Evolutionary conservation across 2,797 vertebrate species (phyloP).

Genomic region (Iguana delicatissima): DNA sequence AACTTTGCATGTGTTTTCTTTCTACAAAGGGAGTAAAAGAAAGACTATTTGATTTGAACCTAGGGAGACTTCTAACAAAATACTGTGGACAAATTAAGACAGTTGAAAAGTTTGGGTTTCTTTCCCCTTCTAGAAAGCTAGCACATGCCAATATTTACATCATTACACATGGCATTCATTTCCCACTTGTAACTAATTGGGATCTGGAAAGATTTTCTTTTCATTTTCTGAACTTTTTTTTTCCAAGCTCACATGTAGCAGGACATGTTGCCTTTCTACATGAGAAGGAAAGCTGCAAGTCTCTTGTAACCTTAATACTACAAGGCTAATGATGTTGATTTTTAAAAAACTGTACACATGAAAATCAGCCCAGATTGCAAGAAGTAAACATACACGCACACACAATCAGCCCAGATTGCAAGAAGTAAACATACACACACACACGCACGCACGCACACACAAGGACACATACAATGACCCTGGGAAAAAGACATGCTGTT

Average conservation of each 20-base stretch:
- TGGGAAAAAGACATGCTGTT: too few species aligned
- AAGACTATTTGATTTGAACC: slow-evolving; percentile 71
- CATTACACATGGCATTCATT: slow-evolving; percentile 73
- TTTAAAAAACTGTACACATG: not conserved
- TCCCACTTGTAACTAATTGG: slow-evolving; percentile 54
- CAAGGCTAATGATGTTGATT: not conserved
- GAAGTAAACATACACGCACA: not conserved
- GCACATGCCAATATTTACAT: slow-evolving; percentile 69
- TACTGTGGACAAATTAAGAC: slow-evolving; percentile 68
- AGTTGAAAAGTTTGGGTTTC: slow-evolving; percentile 66
- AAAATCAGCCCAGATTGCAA: not conserved
- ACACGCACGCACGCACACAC: too few species aligned
- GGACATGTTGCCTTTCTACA: slow-evolving; percentile 58
- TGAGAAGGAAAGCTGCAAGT: slow-evolving; percentile 62
- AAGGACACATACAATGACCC: too few species aligned
- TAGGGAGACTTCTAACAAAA: slow-evolving; percentile 67
- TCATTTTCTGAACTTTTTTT: slow-evolving; percentile 58
- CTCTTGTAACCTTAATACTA: slow-evolving; percentile 51
- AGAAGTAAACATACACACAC: not conserved
- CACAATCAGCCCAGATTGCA: not conserved
- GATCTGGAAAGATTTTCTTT: slow-evolving; percentile 54
- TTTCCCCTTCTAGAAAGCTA: slow-evolving; percentile 62
- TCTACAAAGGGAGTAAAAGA: slow-evolving; percentile 50
- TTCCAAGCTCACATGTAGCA: not conserved
- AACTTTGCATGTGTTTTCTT: slow-evolving; percentile 37